Base-by-base conservation (phyloP, 2,113 vertebrate genomes). In the Rhineura floridana region DNA sequence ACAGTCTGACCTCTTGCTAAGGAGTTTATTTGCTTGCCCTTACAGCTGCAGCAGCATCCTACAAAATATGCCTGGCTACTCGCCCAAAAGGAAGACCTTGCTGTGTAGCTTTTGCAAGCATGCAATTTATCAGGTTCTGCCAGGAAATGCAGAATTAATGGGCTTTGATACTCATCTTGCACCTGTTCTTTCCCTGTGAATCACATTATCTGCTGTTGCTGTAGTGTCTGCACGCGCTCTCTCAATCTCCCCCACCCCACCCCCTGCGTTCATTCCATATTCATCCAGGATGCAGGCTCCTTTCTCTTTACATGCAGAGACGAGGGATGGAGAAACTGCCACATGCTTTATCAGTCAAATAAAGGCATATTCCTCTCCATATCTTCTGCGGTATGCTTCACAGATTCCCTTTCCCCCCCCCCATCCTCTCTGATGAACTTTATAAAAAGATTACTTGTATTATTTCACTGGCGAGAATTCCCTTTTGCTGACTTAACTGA, bases 81-180 rank as follows among this genome's bases (percentile, higher is more conserved):
- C 6, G 1, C n/a, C 1, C 33, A 0, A 3, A 55, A 36, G 39
- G 12, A 36, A 19, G 28, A 2, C 48, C 50, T 72, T 36, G 81
- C 63, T 48, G 62, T 21, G 13, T 0, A 0, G 80, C 77, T 19
- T 50, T 23, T 55, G 12, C 21, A 30, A 44, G 81, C 70, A 12
- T 4, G 11, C 19, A 3, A 8, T 12, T 36, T n/a, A 52, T 23
- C 46, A 75, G 59, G 33, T 63, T 3, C 9, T 36, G 17, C 46
- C 63, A n/a, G 81, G 9, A 46, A 48, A 44, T 21, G 78, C 13
- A 42, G 36, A 81, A 87, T 72, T 11, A 48, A 70, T 69, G 85
- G 76, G 46, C 65, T 59, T 59, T 59, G 65, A 81, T 81, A 65
- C 73, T 65, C 69, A 75, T 82, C 84, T 69, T 65, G 80, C 87